phyloP scores from a whole-genome alignment of 2,888 invertebrate genomes.

The Antitype chi region DNA sequence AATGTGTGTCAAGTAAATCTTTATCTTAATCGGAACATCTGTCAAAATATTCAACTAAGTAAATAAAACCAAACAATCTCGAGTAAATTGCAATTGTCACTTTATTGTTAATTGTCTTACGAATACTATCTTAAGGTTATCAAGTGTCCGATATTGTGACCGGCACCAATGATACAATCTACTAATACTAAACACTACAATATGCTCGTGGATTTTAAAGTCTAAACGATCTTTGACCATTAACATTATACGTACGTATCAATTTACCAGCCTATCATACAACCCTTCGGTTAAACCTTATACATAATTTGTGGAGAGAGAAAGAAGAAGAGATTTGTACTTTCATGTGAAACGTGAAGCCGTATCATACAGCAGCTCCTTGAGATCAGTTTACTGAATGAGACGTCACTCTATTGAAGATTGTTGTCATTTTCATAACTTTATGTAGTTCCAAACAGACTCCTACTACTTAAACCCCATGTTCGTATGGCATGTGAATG shows the following conservation, averaged over 20 bases:
- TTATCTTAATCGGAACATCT: slow-evolving; percentile 1
- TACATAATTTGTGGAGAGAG: slow-evolving; percentile 11
- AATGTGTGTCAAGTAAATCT: slow-evolving; percentile 51
- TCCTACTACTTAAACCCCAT: too few species aligned
- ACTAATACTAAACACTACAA: slow-evolving; percentile 35
- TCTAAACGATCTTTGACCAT: slow-evolving; percentile 15
- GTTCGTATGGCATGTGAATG: not conserved
- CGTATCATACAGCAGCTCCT: slow-evolving; percentile 48
- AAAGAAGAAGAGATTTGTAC: slow-evolving; percentile 58
- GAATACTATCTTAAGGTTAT: slow-evolving; percentile 21
- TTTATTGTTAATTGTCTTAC: slow-evolving; percentile 45
- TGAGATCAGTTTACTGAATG: slow-evolving; percentile 57
- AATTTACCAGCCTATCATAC: slow-evolving; percentile 6
- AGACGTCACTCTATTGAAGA: not conserved
- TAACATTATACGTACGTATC: not conserved
- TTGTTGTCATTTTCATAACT: not conserved
- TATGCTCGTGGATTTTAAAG: slow-evolving; percentile 8
- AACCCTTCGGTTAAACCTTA: slow-evolving; percentile 31
- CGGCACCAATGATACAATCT: slow-evolving; percentile 18
- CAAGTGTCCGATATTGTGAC: slow-evolving; percentile 16
- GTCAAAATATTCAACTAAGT: not conserved
- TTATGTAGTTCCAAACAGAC: too few species aligned
- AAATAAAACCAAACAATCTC: slow-evolving; percentile 47
- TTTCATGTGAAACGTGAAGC: slow-evolving; percentile 50
- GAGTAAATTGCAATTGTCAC: slow-evolving; percentile 16